Conservation (phyloP, 2,888 invertebrate genomes). For the Tinea semifulvella region DNA sequence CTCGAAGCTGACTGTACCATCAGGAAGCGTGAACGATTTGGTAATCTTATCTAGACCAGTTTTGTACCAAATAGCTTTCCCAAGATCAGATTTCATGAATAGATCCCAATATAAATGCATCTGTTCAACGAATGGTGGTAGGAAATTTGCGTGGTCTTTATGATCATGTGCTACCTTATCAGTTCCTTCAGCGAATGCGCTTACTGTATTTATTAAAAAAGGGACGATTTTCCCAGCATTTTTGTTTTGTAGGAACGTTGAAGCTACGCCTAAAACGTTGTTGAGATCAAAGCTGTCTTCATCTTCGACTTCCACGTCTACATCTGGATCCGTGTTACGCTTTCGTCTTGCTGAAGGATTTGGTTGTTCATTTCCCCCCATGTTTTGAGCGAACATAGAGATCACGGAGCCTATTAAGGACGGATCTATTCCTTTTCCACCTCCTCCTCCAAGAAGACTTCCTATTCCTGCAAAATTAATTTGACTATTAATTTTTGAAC, state of each 20-base stretch:
- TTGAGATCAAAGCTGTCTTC: conserved; percentile 57
- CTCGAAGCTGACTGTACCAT: conserved; percentile 76
- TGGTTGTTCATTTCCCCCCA: conserved; percentile 30
- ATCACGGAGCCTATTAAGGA: conserved; percentile 58
- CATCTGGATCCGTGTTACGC: conserved; percentile 23
- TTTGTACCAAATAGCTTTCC: conserved; percentile 76
- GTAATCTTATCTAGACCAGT: conserved; percentile 76
- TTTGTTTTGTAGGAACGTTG: conserved; percentile 58
- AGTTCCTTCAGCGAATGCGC: conserved; percentile 69
- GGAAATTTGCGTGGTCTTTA: conserved; percentile 74
- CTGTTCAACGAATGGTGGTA: conserved; percentile 72
- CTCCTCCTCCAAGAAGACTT: conserved; percentile 65
- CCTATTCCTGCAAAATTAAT: conserved; percentile 54
- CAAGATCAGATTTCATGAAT: conserved; percentile 80
- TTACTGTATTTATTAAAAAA: conserved; percentile 72
- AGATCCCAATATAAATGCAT: conserved; percentile 81
- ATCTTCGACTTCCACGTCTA: conserved; percentile 2
- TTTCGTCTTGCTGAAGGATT: conserved; percentile 29
- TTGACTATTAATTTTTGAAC: no score
- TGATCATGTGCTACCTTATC: conserved; percentile 69
- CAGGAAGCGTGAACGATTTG: conserved; percentile 72
- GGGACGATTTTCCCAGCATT: conserved; percentile 66
- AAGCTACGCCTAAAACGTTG: conserved; percentile 62
- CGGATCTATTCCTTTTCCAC: conserved; percentile 63
- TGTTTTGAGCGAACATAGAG: conserved; percentile 53